A percentile compares a stretch with the other conserved stretches of the same genome.
These are phyloP conservation scores for Beaufortia kweichowensis DNA, from an alignment of 2,113 vertebrate genomes.

Conservation along the genomic window DNA sequence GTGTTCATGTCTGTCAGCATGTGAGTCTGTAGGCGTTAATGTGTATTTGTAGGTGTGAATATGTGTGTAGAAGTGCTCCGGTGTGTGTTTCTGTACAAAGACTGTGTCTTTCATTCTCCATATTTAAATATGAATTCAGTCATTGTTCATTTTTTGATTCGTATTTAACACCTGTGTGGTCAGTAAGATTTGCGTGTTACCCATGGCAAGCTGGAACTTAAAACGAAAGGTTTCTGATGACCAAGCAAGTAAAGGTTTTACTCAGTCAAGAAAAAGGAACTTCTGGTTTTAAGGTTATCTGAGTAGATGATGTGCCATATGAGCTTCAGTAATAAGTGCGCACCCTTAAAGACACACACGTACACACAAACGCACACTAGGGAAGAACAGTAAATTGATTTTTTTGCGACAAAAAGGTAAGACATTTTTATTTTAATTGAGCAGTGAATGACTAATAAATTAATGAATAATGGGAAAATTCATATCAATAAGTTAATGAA, in stretches of 20 bases:
- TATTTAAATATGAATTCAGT: not conserved
- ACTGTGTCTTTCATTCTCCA: not conserved
- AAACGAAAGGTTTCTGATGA: not conserved
- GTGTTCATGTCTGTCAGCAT: not conserved
- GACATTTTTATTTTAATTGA: not conserved
- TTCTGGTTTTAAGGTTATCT: not conserved
- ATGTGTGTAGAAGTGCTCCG: too few species aligned
- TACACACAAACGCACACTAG: not conserved
- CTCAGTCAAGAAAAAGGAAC: constrained; percentile 28
- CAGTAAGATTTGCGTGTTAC: not conserved
- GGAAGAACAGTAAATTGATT: not conserved
- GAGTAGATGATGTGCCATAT: not conserved
- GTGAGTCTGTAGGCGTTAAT: not conserved
- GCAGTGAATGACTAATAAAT: too few species aligned
- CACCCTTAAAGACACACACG: not conserved
- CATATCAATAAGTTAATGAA: too few species aligned
- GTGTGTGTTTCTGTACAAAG: not conserved
- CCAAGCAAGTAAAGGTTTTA: constrained; percentile 12
- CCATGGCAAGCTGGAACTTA: not conserved
- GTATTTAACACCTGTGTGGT: not conserved
- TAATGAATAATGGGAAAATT: too few species aligned
- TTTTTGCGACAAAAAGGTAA: not conserved
- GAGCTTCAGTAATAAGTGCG: not conserved
- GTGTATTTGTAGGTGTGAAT: not conserved
- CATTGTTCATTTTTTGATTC: not conserved